Conservation (phyloP, 2,797 vertebrate genomes). For the Gambusia yucatana region DNA sequence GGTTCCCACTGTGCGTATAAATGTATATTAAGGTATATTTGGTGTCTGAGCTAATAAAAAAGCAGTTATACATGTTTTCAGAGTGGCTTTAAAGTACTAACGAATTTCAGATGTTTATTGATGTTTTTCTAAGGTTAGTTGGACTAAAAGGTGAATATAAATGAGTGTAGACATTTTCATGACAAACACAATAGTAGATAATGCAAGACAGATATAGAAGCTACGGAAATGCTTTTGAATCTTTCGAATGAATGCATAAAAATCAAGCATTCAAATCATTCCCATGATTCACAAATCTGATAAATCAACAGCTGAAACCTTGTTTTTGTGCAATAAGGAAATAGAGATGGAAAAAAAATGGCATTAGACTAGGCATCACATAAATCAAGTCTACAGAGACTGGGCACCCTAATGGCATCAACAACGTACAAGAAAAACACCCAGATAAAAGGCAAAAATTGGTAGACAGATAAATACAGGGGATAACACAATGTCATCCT, state of each 20-base stretch:
- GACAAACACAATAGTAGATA: neutral
- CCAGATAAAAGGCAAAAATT: constrained; percentile 42
- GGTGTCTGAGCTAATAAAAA: neutral
- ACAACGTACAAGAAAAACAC: constrained; percentile 48
- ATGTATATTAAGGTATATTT: neutral
- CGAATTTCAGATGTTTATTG: too few relatives aligned
- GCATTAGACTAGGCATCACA: constrained; percentile 52
- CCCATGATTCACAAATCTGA: constrained; percentile 37
- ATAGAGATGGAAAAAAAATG: constrained; percentile 36
- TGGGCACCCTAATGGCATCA: constrained; percentile 36
- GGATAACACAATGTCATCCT: constrained; percentile 43
- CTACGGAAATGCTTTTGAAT: constrained; percentile 1
- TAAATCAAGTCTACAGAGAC: constrained; percentile 36
- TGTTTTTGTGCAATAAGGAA: constrained; percentile 31
- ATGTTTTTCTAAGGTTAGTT: neutral
- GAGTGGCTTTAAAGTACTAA: neutral
- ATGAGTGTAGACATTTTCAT: neutral
- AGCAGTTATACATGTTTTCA: neutral
- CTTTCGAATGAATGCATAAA: constrained; percentile 34
- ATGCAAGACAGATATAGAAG: neutral
- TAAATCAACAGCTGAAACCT: constrained; percentile 33
- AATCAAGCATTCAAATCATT: constrained; percentile 16
- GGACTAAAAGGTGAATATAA: neutral
- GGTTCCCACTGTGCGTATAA: neutral
- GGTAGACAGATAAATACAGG: constrained; percentile 43